Evolutionary conservation across 2,797 vertebrate genomes (phyloP).

Genomic region (Danio kyathit): DNA sequence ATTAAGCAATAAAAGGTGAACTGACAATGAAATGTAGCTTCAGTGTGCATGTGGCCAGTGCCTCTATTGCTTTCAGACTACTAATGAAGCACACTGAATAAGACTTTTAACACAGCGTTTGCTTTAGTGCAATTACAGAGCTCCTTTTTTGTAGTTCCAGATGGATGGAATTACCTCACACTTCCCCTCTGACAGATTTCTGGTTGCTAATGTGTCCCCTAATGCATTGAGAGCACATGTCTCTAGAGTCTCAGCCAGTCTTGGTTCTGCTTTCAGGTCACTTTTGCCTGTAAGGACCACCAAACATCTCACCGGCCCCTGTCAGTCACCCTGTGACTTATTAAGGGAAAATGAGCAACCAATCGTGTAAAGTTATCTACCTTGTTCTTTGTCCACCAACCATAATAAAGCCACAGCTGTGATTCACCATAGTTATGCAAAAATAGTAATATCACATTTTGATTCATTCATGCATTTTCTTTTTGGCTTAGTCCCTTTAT

Average conservation of each 20-base stretch:
- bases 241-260: not conserved
- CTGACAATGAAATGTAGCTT: too few species aligned
- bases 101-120: not conserved
- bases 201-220: slow-evolving; percentile 31
- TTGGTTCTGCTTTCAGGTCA: not conserved
- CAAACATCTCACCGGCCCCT: not conserved
- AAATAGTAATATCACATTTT: not conserved
- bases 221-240: not conserved
- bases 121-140: not conserved
- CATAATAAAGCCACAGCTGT: not conserved
- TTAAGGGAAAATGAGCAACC: slow-evolving; percentile 3
- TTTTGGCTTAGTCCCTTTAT: too few species aligned
- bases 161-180: slow-evolving; percentile 40
- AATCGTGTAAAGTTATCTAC: not conserved
- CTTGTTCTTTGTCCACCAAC: not conserved
- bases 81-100: not conserved
- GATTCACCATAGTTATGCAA: not conserved
- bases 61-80: not conserved
- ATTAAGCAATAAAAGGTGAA: too few species aligned
- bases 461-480: too few species aligned
- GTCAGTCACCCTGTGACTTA: not conserved
- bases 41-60: not conserved
- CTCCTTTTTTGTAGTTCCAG: slow-evolving; percentile 14
- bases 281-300: slow-evolving; percentile 9
- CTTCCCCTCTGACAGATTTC: slow-evolving; percentile 55